phyloP scores from a whole-genome alignment of 2,797 vertebrate genomes.

The Cottoperca gobio region DNA sequence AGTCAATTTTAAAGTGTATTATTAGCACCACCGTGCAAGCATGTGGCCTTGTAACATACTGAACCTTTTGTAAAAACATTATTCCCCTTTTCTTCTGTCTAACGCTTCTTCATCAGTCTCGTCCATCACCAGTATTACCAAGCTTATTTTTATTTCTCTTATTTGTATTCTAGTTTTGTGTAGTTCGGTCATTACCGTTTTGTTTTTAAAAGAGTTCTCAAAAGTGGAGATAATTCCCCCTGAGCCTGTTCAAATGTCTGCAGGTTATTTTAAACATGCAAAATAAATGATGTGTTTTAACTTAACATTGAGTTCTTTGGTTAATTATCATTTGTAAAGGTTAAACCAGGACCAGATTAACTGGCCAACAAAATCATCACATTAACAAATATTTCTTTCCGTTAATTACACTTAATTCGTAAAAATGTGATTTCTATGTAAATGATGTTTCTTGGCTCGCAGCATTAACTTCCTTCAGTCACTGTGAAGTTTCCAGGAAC shows the following conservation, averaged over 20 bases:
- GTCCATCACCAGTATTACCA: slow-evolving; percentile 31
- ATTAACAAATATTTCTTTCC: no score
- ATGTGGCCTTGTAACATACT: slow-evolving; percentile 76
- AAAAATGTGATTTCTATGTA: no score
- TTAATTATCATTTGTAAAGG: not conserved
- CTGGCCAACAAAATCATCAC: no score
- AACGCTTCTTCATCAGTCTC: slow-evolving; percentile 17
- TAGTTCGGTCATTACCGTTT: slow-evolving; percentile 29
- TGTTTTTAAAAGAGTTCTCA: no score
- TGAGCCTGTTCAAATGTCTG: no score
- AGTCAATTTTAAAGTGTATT: slow-evolving; percentile 60
- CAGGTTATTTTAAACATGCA: no score
- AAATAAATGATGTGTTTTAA: slow-evolving; percentile 71
- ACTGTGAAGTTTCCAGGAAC: no score
- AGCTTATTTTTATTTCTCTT: slow-evolving; percentile 53
- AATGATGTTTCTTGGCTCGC: no score
- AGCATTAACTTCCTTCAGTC: no score
- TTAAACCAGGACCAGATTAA: not conserved
- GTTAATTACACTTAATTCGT: no score
- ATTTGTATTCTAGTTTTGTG: slow-evolving; percentile 31
- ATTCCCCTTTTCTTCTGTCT: not conserved
- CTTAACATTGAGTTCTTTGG: slow-evolving; percentile 13
- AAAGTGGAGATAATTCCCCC: no score
- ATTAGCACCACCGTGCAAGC: slow-evolving; percentile 74
- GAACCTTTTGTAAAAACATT: slow-evolving; percentile 42